Conservation (phyloP, 2,797 vertebrate species). For the Sebastes wilsoni region DNA sequence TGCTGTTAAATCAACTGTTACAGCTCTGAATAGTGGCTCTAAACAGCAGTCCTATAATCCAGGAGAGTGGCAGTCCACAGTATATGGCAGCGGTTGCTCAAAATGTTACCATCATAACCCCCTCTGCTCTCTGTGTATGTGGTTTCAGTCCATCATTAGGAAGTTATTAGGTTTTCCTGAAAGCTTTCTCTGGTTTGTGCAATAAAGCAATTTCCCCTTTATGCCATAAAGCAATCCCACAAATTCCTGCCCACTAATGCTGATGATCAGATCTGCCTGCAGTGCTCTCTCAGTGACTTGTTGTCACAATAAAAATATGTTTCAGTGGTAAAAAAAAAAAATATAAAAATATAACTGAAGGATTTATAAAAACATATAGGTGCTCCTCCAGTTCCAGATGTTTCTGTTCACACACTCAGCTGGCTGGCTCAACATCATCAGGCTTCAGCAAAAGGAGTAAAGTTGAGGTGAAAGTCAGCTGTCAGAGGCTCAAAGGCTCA, state of each 20-base stretch:
- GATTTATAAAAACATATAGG: neutral
- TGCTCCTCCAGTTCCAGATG: neutral
- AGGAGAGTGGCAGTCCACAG: neutral
- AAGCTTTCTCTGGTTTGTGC: neutral
- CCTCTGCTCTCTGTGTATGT: neutral
- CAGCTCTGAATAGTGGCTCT: neutral
- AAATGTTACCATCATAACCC: neutral
- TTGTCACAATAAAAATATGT: neutral
- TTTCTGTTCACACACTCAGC: neutral
- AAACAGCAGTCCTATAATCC: neutral
- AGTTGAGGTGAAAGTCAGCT: conserved; percentile 60
- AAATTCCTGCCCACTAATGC: neutral
- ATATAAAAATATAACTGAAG: neutral
- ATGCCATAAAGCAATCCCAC: neutral
- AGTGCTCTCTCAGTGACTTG: neutral
- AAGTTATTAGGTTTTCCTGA: neutral
- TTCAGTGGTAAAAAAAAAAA: neutral
- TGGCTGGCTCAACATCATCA: conserved; percentile 2
- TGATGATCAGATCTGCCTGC: neutral
- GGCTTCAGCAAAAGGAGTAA: conserved; percentile 39
- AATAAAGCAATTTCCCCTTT: neutral
- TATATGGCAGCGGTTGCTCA: neutral
- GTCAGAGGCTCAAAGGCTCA: conserved; percentile 45
- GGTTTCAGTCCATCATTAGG: neutral
- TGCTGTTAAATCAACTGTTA: neutral